Percentiles rank a stretch among this genome's conserved stretches.
Evolutionary conservation across 2,113 vertebrate genomes (phyloP).

Genomic region (Urocynchramus pylzowi): DNA sequence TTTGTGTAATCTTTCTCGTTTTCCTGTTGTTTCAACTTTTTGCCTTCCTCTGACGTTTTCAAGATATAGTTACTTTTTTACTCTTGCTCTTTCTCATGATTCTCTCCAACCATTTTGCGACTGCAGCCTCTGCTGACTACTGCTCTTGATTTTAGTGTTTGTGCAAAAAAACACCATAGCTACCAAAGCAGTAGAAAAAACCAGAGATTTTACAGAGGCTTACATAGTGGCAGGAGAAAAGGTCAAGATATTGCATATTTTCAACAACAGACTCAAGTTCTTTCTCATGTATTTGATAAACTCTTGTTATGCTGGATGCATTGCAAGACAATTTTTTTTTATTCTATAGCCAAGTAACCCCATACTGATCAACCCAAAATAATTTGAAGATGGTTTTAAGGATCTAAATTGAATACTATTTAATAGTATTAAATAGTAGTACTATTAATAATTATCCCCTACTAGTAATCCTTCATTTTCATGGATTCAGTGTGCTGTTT

Average conservation of each 20-base stretch:
- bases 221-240: neutral
- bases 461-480: neutral
- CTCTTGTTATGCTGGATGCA: neutral
- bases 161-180: neutral
- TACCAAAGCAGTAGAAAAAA: neutral
- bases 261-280: neutral
- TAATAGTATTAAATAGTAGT: neutral
- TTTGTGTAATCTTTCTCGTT: neutral
- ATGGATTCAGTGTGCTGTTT: neutral
- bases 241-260: slow-evolving; percentile 4
- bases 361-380: neutral
- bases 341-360: neutral
- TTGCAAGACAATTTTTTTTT: neutral
- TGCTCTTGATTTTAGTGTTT: slow-evolving; percentile 1
- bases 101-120: neutral
- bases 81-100: neutral
- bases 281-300: neutral
- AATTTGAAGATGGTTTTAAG: neutral
- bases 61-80: neutral
- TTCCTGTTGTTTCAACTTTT: neutral
- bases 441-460: neutral
- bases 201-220: neutral
- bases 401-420: neutral
- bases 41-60: neutral
- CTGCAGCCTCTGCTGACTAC: neutral